These are phyloP conservation scores for Phylloscopus trochilus DNA, from an alignment of 2,113 vertebrate species.

Conservation along the genomic window DNA sequence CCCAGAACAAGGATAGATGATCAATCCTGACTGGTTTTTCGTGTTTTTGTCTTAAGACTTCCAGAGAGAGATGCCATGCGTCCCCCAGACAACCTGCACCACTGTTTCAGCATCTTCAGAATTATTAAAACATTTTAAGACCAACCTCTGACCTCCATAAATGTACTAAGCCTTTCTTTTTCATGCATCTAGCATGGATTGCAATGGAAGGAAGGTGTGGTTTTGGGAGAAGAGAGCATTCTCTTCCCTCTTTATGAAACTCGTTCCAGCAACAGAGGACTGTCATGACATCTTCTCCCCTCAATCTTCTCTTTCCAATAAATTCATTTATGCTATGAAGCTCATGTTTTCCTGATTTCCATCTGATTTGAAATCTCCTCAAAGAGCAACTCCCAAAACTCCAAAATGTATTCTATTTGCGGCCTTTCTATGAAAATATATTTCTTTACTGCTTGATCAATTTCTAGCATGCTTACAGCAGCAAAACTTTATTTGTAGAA, in stretches of 20 bases:
- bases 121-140: neutral
- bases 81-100: neutral
- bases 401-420: neutral
- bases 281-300: neutral
- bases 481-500: neutral
- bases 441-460: neutral
- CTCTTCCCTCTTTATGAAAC: neutral
- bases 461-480: neutral
- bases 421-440: neutral
- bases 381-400: neutral
- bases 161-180: neutral
- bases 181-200: neutral
- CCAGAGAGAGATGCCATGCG: neutral
- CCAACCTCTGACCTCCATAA: neutral
- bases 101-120: neutral
- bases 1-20: neutral
- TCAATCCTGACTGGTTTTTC: neutral
- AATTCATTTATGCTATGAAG: neutral
- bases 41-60: neutral
- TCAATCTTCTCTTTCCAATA: neutral
- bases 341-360: neutral
- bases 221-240: neutral
- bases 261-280: neutral
- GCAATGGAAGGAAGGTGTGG: neutral
- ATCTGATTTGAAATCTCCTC: neutral